phyloP scores from a whole-genome alignment of 1,140 invertebrate species.

The Nixonia krombeini region DNA sequence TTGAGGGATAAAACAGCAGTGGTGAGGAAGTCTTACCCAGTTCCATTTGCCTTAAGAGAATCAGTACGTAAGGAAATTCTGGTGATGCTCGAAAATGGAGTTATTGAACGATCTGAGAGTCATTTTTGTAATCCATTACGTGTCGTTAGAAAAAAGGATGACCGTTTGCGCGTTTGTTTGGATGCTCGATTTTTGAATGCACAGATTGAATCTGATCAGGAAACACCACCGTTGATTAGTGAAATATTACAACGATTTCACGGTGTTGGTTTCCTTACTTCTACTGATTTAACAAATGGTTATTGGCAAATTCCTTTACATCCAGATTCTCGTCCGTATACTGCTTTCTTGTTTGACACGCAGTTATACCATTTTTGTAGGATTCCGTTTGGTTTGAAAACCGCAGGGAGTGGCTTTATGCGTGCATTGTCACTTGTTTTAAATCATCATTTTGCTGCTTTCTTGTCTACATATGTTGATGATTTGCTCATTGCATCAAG shows the following conservation, averaged over 20 bases:
- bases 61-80: no score
- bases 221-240: conserved; percentile 9
- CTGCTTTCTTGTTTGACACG: background rate
- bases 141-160: no score
- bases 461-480: background rate
- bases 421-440: background rate
- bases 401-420: conserved; percentile 6
- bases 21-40: no score
- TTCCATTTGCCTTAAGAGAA: no score
- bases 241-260: conserved; percentile 14
- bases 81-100: no score
- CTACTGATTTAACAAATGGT: conserved; percentile 50
- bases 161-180: conserved; percentile 15
- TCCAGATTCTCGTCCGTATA: conserved; percentile 3
- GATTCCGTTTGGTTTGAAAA: conserved; percentile 6
- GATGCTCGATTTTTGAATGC: conserved; percentile 36
- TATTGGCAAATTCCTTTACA: conserved; percentile 58
- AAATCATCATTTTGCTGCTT: background rate
- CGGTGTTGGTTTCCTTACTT: conserved; percentile 25
- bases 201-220: conserved; percentile 20
- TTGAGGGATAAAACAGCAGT: no score
- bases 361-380: conserved; percentile 1
- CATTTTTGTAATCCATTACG: no score
- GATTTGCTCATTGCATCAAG: background rate
- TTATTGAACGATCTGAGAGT: no score